Conservation (phyloP, 2,113 vertebrate species). For the Egretta garzetta region DNA sequence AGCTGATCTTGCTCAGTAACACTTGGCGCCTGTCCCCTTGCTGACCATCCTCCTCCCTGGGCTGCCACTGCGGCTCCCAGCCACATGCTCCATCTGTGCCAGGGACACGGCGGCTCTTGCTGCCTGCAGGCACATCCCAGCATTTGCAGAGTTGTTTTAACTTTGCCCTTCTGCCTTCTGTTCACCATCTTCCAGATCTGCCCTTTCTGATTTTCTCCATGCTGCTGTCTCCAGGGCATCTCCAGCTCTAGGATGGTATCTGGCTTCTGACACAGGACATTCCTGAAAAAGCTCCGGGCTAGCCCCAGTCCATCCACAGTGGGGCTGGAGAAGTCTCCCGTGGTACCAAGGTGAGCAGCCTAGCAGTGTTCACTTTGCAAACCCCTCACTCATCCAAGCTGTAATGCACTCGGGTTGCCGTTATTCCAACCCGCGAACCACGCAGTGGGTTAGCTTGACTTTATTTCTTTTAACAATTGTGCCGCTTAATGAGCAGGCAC, state of each 20-base stretch:
- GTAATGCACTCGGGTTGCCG: fast-evolving
- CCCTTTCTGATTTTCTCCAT: background rate
- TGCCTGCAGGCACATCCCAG: conserved; percentile 11
- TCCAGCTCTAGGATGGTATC: background rate
- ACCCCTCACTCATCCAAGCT: background rate
- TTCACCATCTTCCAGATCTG: background rate
- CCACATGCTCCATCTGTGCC: background rate
- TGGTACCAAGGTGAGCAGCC: background rate
- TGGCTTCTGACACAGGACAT: background rate
- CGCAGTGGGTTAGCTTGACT: fast-evolving
- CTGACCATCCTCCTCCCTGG: fast-evolving
- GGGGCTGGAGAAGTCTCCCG: background rate
- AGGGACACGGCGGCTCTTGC: background rate
- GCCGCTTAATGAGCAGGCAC: background rate
- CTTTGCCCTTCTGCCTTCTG: conserved; percentile 52
- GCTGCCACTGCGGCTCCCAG: background rate
- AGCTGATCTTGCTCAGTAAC: fast-evolving
- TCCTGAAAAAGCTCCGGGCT: fast-evolving
- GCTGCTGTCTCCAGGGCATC: background rate
- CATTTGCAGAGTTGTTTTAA: background rate
- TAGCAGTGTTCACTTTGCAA: background rate
- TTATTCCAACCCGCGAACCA: background rate
- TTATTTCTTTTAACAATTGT: background rate
- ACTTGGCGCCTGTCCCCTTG: background rate
- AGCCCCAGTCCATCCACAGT: background rate